Conservation (phyloP, 2,797 vertebrate genomes). For the Parauchenoglanis ngamensis region DNA sequence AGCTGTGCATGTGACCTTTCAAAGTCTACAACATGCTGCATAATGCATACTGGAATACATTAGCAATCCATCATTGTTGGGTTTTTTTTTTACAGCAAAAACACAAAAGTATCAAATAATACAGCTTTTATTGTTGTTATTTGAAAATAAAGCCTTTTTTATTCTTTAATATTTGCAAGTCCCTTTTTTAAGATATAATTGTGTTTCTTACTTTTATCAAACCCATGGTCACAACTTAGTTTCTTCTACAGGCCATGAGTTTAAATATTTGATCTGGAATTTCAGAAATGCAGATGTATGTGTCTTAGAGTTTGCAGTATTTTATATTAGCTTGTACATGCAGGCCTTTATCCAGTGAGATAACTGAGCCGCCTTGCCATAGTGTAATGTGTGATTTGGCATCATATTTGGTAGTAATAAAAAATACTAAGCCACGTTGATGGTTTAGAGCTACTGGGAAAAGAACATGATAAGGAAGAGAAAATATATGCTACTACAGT, state of each 20-base stretch:
- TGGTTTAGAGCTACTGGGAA: not conserved
- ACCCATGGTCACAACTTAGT: not conserved
- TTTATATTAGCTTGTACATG: not conserved
- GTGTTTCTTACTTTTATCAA: not conserved
- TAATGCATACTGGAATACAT: not conserved
- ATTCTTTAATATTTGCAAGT: slow-evolving; percentile 5
- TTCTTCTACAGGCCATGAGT: not conserved
- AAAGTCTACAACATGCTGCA: not conserved
- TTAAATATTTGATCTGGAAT: not conserved
- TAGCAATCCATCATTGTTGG: not conserved
- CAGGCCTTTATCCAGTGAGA: not conserved
- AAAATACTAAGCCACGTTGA: not conserved
- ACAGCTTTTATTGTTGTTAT: not conserved
- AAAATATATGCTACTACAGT: not conserved
- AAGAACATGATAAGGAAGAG: not conserved
- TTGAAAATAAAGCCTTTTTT: not conserved
- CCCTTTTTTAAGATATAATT: not conserved
- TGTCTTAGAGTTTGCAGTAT: not conserved
- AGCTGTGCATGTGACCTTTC: not conserved
- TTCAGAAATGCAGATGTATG: not conserved
- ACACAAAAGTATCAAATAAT: not conserved
- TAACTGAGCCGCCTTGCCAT: not conserved
- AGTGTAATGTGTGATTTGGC: not conserved
- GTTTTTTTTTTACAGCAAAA: not conserved
- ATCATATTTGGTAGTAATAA: not conserved